Conservation (phyloP, 2,113 vertebrate species). For the human region GRCh38 chr15:93248001-93248500, state of each 20-base stretch:
- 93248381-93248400: too few species aligned
- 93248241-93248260: not conserved
- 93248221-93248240: not conserved
- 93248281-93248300: not conserved
- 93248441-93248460: too few species aligned
- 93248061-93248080: not conserved
- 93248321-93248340: not conserved
- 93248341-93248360: not conserved
- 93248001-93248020: not conserved
- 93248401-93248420: too few species aligned
- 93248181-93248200: not conserved
- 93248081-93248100: not conserved
- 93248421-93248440: too few species aligned
- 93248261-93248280: too few species aligned
- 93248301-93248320: not conserved
- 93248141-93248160: not conserved
- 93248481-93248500: too few species aligned
- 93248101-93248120: not conserved
- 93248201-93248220: not conserved
- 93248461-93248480: too few species aligned
- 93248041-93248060: not conserved
- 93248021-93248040: not conserved
- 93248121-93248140: not conserved
- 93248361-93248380: too few species aligned
- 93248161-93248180: not conserved